phyloP scores from a whole-genome alignment of 2,888 invertebrate genomes.

The Entomobrya proxima region DNA sequence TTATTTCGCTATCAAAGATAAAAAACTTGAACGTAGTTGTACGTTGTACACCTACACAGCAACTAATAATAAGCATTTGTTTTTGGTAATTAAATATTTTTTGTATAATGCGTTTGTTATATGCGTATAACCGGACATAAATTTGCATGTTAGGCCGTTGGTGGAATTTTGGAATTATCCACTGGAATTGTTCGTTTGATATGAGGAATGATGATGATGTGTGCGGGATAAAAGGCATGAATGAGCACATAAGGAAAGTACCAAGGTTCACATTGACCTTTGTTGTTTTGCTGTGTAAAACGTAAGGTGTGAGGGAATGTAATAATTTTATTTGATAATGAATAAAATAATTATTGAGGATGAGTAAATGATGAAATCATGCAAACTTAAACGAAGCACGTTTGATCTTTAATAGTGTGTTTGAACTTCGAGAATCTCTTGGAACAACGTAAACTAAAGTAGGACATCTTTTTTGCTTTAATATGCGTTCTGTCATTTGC shows the following conservation, averaged over 20 bases:
- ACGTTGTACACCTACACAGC: no score
- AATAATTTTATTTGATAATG: neutral
- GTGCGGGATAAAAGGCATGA: neutral
- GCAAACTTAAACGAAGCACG: no score
- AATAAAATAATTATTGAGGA: neutral
- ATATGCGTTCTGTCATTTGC: neutral
- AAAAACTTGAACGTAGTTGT: no score
- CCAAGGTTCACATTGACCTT: conserved; percentile 44
- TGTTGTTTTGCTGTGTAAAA: neutral
- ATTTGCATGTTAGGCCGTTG: no score
- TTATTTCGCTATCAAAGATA: no score
- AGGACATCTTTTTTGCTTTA: neutral
- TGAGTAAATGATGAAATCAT: neutral
- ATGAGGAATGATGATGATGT: neutral
- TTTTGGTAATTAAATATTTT: no score
- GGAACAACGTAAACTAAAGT: neutral
- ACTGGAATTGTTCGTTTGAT: neutral
- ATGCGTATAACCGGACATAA: no score
- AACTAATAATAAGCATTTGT: no score
- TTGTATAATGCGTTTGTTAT: no score
- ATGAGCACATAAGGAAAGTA: conserved; percentile 15
- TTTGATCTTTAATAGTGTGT: no score
- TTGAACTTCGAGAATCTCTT: no score
- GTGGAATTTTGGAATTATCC: neutral
- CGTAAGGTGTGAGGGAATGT: neutral